Evolutionary conservation across 2,797 vertebrate genomes (phyloP).

Genomic region (Cossypha dichroa): DNA sequence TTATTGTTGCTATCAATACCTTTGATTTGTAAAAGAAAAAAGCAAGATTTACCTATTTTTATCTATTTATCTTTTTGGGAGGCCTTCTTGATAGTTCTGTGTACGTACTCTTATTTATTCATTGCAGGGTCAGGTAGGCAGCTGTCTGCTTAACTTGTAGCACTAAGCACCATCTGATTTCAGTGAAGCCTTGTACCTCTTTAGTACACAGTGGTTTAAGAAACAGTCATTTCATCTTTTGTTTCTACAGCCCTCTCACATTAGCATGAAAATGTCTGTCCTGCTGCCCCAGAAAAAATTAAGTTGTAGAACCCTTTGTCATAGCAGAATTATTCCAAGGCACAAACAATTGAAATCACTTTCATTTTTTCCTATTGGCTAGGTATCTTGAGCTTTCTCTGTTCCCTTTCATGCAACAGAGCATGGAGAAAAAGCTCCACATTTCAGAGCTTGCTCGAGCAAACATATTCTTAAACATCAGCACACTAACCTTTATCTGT

Average conservation of each 20-base stretch:
- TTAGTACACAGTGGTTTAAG: background rate
- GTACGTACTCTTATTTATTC: background rate
- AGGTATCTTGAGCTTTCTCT: background rate
- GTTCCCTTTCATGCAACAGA: background rate
- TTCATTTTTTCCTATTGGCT: background rate
- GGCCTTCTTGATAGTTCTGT: background rate
- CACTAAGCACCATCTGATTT: background rate
- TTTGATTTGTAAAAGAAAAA: background rate
- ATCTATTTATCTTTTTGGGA: background rate
- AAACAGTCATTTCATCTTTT: background rate
- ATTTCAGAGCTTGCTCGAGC: background rate
- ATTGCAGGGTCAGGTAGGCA: background rate
- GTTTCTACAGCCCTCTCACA: background rate
- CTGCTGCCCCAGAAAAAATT: background rate
- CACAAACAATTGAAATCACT: background rate
- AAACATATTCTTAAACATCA: background rate
- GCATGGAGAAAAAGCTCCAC: background rate
- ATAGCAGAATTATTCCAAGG: background rate
- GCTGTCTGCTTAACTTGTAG: background rate
- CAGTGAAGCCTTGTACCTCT: background rate
- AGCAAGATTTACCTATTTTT: background rate
- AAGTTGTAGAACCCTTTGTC: background rate
- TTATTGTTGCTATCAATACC: background rate
- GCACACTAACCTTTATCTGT: background rate
- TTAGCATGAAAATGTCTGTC: background rate